Conservation (phyloP, 2,113 vertebrate genomes). For the Agelaius tricolor region DNA sequence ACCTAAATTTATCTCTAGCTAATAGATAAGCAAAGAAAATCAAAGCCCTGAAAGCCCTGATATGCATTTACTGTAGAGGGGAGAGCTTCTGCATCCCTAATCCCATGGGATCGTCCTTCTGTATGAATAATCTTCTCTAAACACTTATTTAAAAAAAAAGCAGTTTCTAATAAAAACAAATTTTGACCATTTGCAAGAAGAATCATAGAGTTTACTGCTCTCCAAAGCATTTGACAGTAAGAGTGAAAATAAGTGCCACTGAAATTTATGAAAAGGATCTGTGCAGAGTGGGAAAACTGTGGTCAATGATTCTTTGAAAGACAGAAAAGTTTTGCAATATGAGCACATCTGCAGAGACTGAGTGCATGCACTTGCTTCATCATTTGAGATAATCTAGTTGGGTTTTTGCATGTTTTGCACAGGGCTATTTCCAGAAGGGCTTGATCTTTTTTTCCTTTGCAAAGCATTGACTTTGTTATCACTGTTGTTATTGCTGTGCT, state of each 20-base stretch:
- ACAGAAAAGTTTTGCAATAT: neutral
- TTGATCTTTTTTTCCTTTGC: neutral
- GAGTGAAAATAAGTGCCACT: neutral
- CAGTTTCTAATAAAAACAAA: neutral
- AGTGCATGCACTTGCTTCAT: neutral
- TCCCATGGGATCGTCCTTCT: neutral
- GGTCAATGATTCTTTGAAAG: neutral
- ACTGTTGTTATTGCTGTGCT: conserved; percentile 3
- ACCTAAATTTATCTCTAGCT: conserved; percentile 39
- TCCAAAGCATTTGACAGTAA: neutral
- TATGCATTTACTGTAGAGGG: neutral
- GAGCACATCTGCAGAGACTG: neutral
- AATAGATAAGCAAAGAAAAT: conserved; percentile 37
- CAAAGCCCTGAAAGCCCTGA: neutral
- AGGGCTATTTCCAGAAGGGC: neutral
- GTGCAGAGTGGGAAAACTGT: neutral
- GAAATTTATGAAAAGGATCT: neutral
- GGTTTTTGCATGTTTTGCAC: neutral
- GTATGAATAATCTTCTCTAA: neutral
- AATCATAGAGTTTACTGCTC: neutral
- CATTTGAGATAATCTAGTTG: neutral
- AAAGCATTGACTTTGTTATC: neutral
- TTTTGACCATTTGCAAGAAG: neutral
- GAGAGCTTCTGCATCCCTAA: neutral
- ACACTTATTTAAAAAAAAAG: fast-evolving